phyloP scores from a whole-genome alignment of 1,140 invertebrate species.

The Thaumetopoea pityocampa region DNA sequence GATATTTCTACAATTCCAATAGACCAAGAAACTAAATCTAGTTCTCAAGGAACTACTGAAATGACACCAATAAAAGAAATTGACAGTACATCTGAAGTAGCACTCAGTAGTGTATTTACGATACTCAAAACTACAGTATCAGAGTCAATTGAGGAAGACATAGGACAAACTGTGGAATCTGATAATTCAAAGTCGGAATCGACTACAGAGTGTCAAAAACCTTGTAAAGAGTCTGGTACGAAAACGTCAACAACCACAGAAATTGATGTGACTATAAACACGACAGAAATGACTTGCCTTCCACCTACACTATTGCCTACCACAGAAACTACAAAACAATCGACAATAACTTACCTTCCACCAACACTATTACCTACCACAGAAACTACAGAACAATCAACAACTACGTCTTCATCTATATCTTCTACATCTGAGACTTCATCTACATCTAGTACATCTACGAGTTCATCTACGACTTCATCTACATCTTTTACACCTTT shows the following conservation, averaged over 20 bases:
- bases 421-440: too few relatives aligned
- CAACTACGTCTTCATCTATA: too few relatives aligned
- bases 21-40: slow-evolving; percentile 2
- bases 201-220: slow-evolving; percentile 27
- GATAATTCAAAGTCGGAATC: slow-evolving; percentile 39
- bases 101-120: slow-evolving; percentile 11
- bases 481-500: slow-evolving; percentile 24
- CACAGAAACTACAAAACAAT: slow-evolving; percentile 19
- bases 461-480: slow-evolving; percentile 24
- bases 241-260: slow-evolving; percentile 16
- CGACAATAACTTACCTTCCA: slow-evolving; percentile 2
- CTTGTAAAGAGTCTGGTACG: slow-evolving; percentile 29
- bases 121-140: slow-evolving; percentile 23
- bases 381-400: slow-evolving; percentile 20
- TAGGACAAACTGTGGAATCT: slow-evolving; percentile 31
- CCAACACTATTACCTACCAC: slow-evolving; percentile 1
- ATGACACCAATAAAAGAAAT: slow-evolving; percentile 14
- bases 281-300: slow-evolving; percentile 25
- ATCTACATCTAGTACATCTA: too few relatives aligned
- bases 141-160: slow-evolving; percentile 22
- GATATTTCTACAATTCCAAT: not conserved
- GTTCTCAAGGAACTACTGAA: slow-evolving; percentile 14
- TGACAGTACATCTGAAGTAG: slow-evolving; percentile 10
- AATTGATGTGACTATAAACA: slow-evolving; percentile 13
- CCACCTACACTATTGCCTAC: slow-evolving; percentile 18